A percentile compares a stretch with the other conserved stretches of the same genome.
Evolutionary conservation across 2,888 invertebrate species (phyloP).

Genomic region (Caenorhabditis doughertyi): DNA sequence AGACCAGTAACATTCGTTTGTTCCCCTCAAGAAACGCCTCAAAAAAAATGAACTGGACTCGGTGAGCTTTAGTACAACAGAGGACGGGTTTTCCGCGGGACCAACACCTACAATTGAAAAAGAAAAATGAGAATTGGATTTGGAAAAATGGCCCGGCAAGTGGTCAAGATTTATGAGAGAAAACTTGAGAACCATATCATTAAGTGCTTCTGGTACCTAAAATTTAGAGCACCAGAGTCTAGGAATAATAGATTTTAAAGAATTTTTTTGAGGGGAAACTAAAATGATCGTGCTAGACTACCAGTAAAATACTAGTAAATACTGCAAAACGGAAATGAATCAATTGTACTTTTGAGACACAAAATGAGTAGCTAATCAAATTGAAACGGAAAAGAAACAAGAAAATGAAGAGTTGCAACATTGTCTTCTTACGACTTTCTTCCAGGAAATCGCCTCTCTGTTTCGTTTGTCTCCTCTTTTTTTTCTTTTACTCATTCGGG

Average conservation of each 20-base stretch:
- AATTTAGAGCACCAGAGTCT: neutral
- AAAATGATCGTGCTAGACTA: neutral
- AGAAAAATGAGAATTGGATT: slow-evolving; percentile 36
- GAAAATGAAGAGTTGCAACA: slow-evolving; percentile 45
- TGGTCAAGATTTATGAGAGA: slow-evolving; percentile 48
- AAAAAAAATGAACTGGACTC: slow-evolving; percentile 31
- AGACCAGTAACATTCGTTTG: slow-evolving; percentile 16
- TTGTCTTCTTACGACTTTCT: slow-evolving; percentile 28
- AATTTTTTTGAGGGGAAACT: no score
- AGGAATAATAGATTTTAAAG: neutral
- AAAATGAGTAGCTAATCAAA: slow-evolving; percentile 58
- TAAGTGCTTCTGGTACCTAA: slow-evolving; percentile 12
- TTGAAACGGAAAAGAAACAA: slow-evolving; percentile 46
- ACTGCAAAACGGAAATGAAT: slow-evolving; percentile 36
- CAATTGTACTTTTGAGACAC: slow-evolving; percentile 32
- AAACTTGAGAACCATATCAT: slow-evolving; percentile 42
- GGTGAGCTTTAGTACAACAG: slow-evolving; percentile 16
- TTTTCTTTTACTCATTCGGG: slow-evolving; percentile 41
- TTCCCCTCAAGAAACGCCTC: neutral
- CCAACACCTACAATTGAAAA: slow-evolving; percentile 43
- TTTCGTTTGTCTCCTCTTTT: no score
- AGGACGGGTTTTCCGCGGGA: neutral
- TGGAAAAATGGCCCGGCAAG: slow-evolving; percentile 4
- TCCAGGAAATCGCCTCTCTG: slow-evolving; percentile 34
- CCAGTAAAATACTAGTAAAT: no score